phyloP scores from a whole-genome alignment of 2,113 vertebrate genomes.

The Melospiza georgiana region DNA sequence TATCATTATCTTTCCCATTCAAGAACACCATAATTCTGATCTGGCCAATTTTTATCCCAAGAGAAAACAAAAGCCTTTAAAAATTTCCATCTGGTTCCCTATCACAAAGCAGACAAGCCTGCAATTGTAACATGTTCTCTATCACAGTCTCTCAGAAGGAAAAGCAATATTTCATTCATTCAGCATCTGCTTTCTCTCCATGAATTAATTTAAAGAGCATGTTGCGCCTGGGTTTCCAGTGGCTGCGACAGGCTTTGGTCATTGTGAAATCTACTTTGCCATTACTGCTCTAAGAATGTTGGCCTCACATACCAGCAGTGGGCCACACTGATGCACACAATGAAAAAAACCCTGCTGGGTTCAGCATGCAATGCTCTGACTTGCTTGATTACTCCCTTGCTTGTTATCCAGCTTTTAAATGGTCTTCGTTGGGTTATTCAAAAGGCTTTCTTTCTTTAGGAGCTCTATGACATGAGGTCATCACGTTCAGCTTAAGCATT shows the following conservation, averaged over 20 bases:
- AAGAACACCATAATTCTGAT: background rate
- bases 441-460: background rate
- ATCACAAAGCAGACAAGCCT: background rate
- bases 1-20: background rate
- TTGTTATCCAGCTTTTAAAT: constrained; percentile 44
- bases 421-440: background rate
- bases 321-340: background rate
- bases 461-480: background rate
- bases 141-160: constrained; percentile 35
- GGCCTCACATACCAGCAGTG: background rate
- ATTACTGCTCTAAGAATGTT: background rate
- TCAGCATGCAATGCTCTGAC: background rate
- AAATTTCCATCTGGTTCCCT: background rate
- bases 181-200: constrained; percentile 60
- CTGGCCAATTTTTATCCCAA: background rate
- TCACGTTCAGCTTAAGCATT: background rate
- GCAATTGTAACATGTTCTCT: constrained; percentile 1
- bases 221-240: background rate
- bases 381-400: background rate
- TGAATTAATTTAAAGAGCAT: constrained; percentile 51
- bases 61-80: constrained; percentile 1
- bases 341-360: constrained; percentile 20
- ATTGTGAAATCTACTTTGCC: constrained; percentile 28
- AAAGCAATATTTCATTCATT: constrained; percentile 29
- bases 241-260: constrained; percentile 8